Evolutionary conservation across 2,888 invertebrate species (phyloP).

Genomic region (Strigamia maritima): DNA sequence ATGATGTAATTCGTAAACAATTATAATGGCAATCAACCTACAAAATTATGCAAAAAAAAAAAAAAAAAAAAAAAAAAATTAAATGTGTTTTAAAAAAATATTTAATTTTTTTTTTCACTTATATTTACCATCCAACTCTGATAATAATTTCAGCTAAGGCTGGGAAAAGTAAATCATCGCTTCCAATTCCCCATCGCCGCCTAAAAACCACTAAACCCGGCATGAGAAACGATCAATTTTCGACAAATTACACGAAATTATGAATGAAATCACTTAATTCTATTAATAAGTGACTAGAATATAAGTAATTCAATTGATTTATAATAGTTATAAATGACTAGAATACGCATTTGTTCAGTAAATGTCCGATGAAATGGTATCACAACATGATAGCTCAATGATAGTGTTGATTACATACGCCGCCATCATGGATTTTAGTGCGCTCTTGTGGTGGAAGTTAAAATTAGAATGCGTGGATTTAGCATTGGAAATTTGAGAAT

Average conservation of each 20-base stretch:
- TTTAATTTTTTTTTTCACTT: slow-evolving; percentile 18
- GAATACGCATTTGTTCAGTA: background rate
- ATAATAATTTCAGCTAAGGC: slow-evolving; percentile 56
- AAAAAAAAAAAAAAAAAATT: background rate
- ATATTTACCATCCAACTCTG: slow-evolving; percentile 54
- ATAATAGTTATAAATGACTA: background rate
- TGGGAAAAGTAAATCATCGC: slow-evolving; percentile 88
- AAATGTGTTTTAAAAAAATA: background rate
- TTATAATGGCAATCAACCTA: slow-evolving; percentile 66
- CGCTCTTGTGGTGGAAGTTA: background rate
- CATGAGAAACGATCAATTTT: slow-evolving; percentile 58
- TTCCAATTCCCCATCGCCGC: slow-evolving; percentile 84
- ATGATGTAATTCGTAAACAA: slow-evolving; percentile 64
- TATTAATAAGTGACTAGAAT: background rate
- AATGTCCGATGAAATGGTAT: background rate
- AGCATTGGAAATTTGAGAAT: background rate
- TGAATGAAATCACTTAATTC: background rate
- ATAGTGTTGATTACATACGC: background rate
- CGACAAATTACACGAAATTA: background rate
- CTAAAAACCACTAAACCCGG: slow-evolving; percentile 82
- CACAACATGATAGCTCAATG: background rate
- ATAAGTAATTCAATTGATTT: background rate
- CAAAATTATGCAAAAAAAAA: slow-evolving; percentile 41
- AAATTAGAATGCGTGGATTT: background rate
- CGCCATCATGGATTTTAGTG: background rate